Conservation (phyloP, 1,140 invertebrate genomes). For the Centruroides sculpturatus region DNA sequence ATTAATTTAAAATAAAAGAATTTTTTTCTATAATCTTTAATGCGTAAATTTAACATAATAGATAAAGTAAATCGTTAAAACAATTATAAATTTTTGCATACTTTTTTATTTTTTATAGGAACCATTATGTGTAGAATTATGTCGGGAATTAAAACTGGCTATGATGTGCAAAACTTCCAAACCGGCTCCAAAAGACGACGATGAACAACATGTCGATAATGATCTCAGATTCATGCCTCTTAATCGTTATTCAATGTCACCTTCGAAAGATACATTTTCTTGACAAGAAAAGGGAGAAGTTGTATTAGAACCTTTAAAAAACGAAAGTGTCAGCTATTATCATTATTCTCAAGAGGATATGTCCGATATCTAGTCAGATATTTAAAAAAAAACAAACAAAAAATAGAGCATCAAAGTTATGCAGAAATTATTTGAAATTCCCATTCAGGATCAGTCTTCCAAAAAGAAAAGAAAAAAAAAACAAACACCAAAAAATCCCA, state of each 20-base stretch:
- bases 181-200: background rate
- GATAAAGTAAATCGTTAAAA: no score
- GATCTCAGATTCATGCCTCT: conserved; percentile 20
- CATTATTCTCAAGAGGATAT: no score
- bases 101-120: conserved; percentile 12
- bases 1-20: background rate
- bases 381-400: no score
- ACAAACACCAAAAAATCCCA: no score
- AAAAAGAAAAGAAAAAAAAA: no score
- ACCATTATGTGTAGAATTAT: conserved; percentile 20
- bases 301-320: no score
- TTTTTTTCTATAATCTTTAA: background rate
- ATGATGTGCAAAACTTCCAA: conserved; percentile 50
- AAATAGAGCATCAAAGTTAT: no score
- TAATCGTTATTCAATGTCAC: conserved; percentile 1
- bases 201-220: conserved; percentile 13
- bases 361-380: no score
- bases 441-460: no score
- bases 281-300: conserved; percentile 5
- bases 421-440: no score
- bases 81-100: background rate
- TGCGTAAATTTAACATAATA: no score
- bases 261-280: conserved; percentile 10
- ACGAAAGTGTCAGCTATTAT: no score
- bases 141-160: conserved; percentile 52